Percentiles rank a stretch among this genome's conserved stretches.
Evolutionary conservation across 2,797 vertebrate species (phyloP).

Genomic region (Coluber constrictor): DNA sequence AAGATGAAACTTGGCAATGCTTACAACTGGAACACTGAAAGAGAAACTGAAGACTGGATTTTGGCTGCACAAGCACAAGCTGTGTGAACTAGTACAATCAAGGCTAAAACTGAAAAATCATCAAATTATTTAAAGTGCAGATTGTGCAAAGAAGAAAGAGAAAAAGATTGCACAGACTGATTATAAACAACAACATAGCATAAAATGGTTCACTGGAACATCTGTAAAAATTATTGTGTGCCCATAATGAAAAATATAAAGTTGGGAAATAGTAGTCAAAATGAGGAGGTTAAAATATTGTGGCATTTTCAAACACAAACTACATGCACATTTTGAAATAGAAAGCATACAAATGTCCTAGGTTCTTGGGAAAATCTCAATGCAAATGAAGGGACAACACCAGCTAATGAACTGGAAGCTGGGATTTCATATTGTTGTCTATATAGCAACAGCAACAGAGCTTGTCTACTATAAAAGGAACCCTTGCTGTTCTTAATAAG

Average conservation of each 20-base stretch:
- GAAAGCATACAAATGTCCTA: neutral
- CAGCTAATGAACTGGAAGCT: neutral
- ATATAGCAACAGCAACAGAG: neutral
- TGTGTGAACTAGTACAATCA: neutral
- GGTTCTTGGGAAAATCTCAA: neutral
- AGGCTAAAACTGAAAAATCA: neutral
- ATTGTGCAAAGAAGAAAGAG: neutral
- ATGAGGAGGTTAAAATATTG: neutral
- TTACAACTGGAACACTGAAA: neutral
- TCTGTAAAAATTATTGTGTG: neutral
- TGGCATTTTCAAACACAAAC: neutral
- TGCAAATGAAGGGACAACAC: neutral
- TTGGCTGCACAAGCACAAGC: neutral
- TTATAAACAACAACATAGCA: neutral
- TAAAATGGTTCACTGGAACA: neutral
- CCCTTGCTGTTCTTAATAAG: neutral
- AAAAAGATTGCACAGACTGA: neutral
- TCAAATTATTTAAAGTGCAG: neutral
- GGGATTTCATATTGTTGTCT: neutral
- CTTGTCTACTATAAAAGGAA: neutral
- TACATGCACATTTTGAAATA: neutral
- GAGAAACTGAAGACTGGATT: neutral
- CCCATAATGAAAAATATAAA: neutral
- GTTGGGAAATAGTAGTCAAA: neutral
- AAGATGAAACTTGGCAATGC: neutral